Base-by-base conservation (phyloP, 2,113 vertebrate genomes). In the Mobula hypostoma region DNA sequence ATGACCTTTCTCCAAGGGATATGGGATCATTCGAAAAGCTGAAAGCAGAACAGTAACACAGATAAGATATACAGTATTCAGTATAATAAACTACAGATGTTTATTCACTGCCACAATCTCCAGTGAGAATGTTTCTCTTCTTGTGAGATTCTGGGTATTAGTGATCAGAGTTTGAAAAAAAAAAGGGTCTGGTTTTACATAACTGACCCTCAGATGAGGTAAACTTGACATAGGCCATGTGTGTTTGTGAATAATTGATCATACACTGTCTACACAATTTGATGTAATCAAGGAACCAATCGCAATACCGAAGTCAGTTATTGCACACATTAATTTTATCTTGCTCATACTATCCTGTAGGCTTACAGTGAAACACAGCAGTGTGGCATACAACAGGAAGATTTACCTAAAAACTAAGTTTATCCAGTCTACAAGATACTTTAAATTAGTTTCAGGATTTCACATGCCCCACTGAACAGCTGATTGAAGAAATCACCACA, bases 11-110 rank as follows among this genome's bases (percentile, higher is more conserved):
- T 99, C 99, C 95, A 99, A 95, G 0, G 98, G 99, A 95, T 99
- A 99, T 0, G 99, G 99, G 96, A 99, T 99, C 97, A 99, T 99
- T 96, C 99, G 97, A 96, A 99, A 99, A 92, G 99, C 99, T 99
- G 96, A 11, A 83, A 82, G 95, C 27, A 93, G 90, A 93, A 93
- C 66, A 93, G 90, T 74, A 74, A 93, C 90, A 93, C 32, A 93
- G 90, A 93, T 70, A 93, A 93, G 91, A 93, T 93, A 76, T 70
- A 93, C 24, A 17, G 36, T 40, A 74, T 93, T 76, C 70, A 48
- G 12, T 74, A 24, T 74, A 93, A 93, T 93, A 93, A 76, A 74
- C 36, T 70, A 93, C 91, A 93, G 91, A 56, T 74, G 66, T 93
- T 48, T n/a, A 40, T 63, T 40, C 91, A 93, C 32, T 90, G 85